phyloP scores from a whole-genome alignment of 2,888 invertebrate genomes.

The Alcis repandata region DNA sequence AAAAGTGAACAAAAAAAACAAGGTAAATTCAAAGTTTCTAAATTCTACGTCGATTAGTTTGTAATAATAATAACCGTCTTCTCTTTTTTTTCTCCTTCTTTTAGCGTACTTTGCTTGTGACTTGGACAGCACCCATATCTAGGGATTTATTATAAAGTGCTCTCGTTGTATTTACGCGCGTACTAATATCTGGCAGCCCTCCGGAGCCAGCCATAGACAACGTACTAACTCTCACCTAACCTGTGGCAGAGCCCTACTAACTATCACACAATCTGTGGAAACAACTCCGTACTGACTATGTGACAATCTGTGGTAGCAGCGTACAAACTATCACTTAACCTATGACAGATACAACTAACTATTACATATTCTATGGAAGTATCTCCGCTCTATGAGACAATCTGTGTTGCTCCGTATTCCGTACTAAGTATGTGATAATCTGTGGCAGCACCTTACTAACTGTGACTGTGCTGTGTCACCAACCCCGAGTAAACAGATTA shows the following conservation, averaged over 20 bases:
- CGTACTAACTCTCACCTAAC: neutral
- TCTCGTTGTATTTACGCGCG: conserved; percentile 43
- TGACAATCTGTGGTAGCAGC: neutral
- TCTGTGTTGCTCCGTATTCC: neutral
- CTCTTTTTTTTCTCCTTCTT: neutral
- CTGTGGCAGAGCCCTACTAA: neutral
- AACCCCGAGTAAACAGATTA: neutral
- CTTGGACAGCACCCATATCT: conserved; percentile 29
- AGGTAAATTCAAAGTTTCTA: too few relatives aligned
- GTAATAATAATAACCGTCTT: too few relatives aligned
- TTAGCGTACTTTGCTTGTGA: neutral
- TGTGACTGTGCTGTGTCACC: too few relatives aligned
- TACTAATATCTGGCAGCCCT: conserved; percentile 45
- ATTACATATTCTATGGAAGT: neutral
- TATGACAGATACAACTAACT: neutral
- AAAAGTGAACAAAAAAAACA: too few relatives aligned
- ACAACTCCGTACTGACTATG: neutral
- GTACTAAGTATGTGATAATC: too few relatives aligned
- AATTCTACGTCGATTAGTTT: too few relatives aligned
- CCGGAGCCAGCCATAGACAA: conserved; percentile 15
- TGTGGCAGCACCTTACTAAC: neutral
- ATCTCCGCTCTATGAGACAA: neutral
- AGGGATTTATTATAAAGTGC: conserved; percentile 47
- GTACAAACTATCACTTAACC: neutral
- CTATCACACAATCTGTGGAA: neutral